Evolutionary conservation across 2,113 vertebrate genomes (phyloP).

Genomic region (Dendropsophus ebraccatus): DNA sequence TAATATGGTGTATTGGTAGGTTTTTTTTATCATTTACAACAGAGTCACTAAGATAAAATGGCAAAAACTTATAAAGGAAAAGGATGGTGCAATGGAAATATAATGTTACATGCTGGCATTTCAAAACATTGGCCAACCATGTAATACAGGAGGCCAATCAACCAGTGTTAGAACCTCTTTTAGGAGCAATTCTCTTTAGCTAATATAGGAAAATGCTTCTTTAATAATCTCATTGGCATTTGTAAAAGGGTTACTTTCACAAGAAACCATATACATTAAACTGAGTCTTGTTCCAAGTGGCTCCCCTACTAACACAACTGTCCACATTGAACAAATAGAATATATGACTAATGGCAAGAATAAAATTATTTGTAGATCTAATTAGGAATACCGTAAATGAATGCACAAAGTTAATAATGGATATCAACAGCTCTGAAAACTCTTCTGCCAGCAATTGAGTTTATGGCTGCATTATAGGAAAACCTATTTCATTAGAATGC

Average conservation of each 20-base stretch:
- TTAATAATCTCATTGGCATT: no score
- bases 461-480: conserved; percentile 6
- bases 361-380: not conserved
- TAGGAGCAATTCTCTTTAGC: no score
- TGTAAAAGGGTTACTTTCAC: not conserved
- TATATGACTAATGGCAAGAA: not conserved
- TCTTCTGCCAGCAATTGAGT: conserved; percentile 10
- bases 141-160: no score
- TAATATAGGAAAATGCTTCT: no score
- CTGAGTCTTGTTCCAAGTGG: not conserved
- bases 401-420: not conserved
- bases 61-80: no score
- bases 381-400: not conserved
- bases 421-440: conserved; percentile 1
- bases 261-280: not conserved
- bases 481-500: conserved; percentile 51
- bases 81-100: no score
- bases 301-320: not conserved
- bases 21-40: no score
- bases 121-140: no score
- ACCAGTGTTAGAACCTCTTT: no score
- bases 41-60: no score
- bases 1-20: no score
- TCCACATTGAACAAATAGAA: not conserved
- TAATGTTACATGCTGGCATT: no score